Evolutionary conservation across 2,113 vertebrate genomes (phyloP), one percentile per base, ranked within the genome.

Genomic region (Pimephales promelas): DNA sequence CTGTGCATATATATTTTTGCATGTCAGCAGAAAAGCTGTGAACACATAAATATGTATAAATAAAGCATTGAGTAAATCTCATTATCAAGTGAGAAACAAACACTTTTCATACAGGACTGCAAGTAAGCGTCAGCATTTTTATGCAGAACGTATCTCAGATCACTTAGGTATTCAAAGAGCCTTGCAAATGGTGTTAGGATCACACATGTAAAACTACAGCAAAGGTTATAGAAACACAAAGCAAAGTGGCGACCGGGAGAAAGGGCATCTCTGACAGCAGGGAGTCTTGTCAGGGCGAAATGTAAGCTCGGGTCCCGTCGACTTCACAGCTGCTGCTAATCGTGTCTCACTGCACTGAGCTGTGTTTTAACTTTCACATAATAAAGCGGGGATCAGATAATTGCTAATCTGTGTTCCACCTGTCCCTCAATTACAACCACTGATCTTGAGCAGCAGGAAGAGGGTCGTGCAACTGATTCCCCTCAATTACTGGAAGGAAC

Each of bases 401-500:
- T 84, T 13, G 71, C 83, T 84, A 87, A 87, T 87, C 83, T 66
- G 52, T 85, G 79, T 88, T 86, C 74, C 84, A 84, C 87, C 88
- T 86, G 85, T 84, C 79, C 74, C 80, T 82, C 81, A 66, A 81
- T 86, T 87, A 84, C 70, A 80, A 28, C 3, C 62, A 72, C 62
- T 78, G 64, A 85, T 86, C 86, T 87, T 81, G 62, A 86, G 57
- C 82, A 73, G 70, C 71, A 9, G 82, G 84, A 57, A 70, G 74
- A 79, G 66, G 87, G 83, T 85, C 73, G 56, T 57, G 82, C 72
- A 78, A 72, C 43, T 85, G 83, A 88, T 86, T 85, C 81, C 16
- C 82, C 82, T 85, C 84, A 66, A 87, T 88, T 84, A 88, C 68
- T 31, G 43, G 45, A 82, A 66, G 68, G 24, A 86, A 71, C 79